Conservation (phyloP, 2,797 vertebrate genomes). For the Syncerus caffer region DNA sequence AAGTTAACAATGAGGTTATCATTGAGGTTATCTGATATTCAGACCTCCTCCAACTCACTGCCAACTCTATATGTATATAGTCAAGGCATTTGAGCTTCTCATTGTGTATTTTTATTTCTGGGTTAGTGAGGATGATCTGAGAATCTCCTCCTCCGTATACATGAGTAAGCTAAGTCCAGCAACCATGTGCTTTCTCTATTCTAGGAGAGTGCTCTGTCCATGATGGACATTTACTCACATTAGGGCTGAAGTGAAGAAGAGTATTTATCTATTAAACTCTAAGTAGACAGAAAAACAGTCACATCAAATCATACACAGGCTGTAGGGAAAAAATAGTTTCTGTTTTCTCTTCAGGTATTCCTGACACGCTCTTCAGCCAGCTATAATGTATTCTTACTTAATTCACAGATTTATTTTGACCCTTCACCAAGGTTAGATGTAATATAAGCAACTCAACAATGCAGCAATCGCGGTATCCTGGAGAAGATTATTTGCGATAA, state of each 20-base stretch:
- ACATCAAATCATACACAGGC: neutral
- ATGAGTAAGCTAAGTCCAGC: neutral
- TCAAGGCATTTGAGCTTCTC: neutral
- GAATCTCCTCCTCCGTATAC: neutral
- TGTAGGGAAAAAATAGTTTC: neutral
- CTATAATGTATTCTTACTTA: constrained; percentile 62
- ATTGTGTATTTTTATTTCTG: neutral
- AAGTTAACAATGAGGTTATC: neutral
- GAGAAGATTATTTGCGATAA: constrained; percentile 62
- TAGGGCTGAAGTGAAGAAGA: neutral
- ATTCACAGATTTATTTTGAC: constrained; percentile 70
- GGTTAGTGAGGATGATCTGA: neutral
- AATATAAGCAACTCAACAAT: constrained; percentile 62
- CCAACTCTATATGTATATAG: neutral
- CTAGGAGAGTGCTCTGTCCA: neutral
- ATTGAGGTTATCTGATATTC: neutral
- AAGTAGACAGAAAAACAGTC: neutral
- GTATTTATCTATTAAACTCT: neutral
- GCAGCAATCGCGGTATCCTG: constrained; percentile 37
- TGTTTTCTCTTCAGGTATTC: constrained; percentile 42
- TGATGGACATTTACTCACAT: neutral
- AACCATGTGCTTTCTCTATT: neutral
- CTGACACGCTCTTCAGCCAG: constrained; percentile 16
- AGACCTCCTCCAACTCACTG: neutral
- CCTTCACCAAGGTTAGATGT: constrained; percentile 63